Base-by-base conservation (phyloP, 2,888 invertebrate species). In the Girardia tigrina region DNA sequence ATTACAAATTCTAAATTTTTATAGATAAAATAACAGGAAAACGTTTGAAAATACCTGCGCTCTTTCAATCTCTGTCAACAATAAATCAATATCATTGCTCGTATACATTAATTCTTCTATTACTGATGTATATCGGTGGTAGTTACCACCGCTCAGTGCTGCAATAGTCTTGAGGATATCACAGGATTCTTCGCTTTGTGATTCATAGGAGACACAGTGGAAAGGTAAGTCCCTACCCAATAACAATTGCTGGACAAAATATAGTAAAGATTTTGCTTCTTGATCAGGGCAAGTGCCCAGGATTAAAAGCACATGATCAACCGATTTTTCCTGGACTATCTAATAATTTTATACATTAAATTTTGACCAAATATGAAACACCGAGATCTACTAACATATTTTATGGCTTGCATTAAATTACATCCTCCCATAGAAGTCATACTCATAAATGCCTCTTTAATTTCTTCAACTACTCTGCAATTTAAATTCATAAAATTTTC, bases 51-150 rank as follows among this genome's bases (percentile, higher is more conserved):
- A 27, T 28, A 75, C 75, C 26, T 75, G 83, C 0, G 82, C 81
- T 70, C 80, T 81, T 78, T 82, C 80, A 29, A 84, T 82, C 79
- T 84, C 84, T 73, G 80, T 80, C 78, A 84, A 75, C 71, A 84
- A 77, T n/a, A 81, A 73, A 77, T 81, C 81, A 77, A 84, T 83
- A 77, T 84, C 84, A 75, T 83, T 82, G 2, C 83, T 80, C n/a
- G 82, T 81, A 78, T 84, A 84, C 29, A 84, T 82, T 77, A 82
- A 82, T 72, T 83, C 82, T 81, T 84, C 84, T 80, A 80, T 80
- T 16, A 81, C 80, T 4, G 83, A 81, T 71, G 83, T 80, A 77
- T 82, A 84, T 78, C 83, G 84, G 75, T 84, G 84, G 77, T 82
- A 84, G 76, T 81, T 79, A 0, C 84, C 84, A 12, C 78, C 78